These are phyloP conservation scores for Syncerus caffer DNA, from an alignment of 2,797 vertebrate species.

Conservation along the genomic window DNA sequence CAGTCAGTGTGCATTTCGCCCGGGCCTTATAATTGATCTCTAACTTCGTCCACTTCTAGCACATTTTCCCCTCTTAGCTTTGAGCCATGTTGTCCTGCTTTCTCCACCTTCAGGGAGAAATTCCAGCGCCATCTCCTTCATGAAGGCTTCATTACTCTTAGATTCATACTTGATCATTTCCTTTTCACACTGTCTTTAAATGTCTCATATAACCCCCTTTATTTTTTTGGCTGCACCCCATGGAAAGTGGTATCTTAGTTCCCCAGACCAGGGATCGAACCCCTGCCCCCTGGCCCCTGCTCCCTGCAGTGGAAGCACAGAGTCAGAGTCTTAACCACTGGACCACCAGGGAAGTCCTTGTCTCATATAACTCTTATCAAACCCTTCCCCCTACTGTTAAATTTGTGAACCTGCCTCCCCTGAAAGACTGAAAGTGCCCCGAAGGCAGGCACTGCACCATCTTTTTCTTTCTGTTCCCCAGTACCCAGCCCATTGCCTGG, in stretches of 20 bases:
- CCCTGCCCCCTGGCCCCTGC: neutral
- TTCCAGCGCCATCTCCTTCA: neutral
- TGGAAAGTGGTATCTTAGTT: neutral
- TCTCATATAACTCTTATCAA: neutral
- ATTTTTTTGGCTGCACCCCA: neutral
- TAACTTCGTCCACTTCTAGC: fast-evolving
- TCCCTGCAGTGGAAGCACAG: neutral
- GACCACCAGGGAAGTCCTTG: neutral
- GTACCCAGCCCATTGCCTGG: neutral
- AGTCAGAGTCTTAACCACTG: neutral
- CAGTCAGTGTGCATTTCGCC: too few species aligned
- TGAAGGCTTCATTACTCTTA: neutral
- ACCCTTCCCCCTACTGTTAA: neutral
- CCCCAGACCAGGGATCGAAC: neutral
- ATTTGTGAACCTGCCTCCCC: neutral
- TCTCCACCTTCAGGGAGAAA: neutral
- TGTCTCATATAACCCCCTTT: neutral
- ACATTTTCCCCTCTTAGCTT: fast-evolving
- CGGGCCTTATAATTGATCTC: neutral
- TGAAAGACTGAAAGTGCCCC: neutral
- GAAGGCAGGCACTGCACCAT: neutral
- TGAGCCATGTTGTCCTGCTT: neutral
- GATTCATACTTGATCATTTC: neutral
- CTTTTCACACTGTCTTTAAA: neutral
- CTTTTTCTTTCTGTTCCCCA: neutral